These are phyloP conservation scores for Atethmia centrago DNA, from an alignment of 2,888 invertebrate species.

Conservation along the genomic window DNA sequence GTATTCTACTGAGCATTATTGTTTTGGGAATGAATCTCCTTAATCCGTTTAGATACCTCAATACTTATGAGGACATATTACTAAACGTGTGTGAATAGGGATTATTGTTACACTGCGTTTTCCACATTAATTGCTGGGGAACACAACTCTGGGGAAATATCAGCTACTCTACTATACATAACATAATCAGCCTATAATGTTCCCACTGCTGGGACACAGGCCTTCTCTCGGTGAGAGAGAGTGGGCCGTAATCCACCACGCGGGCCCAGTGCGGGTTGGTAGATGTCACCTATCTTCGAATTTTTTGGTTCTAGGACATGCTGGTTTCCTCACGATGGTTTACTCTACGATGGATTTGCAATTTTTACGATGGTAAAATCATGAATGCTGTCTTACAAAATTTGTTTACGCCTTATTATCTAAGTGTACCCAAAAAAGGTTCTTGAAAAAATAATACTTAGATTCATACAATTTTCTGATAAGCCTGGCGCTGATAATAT, in stretches of 20 bases:
- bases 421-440: background rate
- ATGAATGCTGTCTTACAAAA: background rate
- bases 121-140: conserved; percentile 17
- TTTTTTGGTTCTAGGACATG: too few relatives aligned
- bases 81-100: conserved; percentile 32
- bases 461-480: background rate
- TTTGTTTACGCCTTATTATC: background rate
- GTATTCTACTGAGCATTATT: conserved; percentile 49
- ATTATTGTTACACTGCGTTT: conserved; percentile 21
- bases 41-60: conserved; percentile 48
- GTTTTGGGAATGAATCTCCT: conserved; percentile 49
- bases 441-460: background rate
- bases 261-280: too few relatives aligned
- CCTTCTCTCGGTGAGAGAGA: too few relatives aligned
- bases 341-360: too few relatives aligned
- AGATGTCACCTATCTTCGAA: too few relatives aligned
- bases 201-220: too few relatives aligned
- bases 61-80: conserved; percentile 36
- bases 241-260: too few relatives aligned
- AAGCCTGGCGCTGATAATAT: background rate
- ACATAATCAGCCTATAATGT: too few relatives aligned
- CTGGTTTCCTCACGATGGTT: too few relatives aligned
- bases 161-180: conserved; percentile 20
- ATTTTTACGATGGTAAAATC: too few relatives aligned
- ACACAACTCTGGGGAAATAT: conserved; percentile 26